These are phyloP conservation scores for Galerucella nymphaeae DNA, from an alignment of 2,888 invertebrate genomes.

Conservation along the genomic window DNA sequence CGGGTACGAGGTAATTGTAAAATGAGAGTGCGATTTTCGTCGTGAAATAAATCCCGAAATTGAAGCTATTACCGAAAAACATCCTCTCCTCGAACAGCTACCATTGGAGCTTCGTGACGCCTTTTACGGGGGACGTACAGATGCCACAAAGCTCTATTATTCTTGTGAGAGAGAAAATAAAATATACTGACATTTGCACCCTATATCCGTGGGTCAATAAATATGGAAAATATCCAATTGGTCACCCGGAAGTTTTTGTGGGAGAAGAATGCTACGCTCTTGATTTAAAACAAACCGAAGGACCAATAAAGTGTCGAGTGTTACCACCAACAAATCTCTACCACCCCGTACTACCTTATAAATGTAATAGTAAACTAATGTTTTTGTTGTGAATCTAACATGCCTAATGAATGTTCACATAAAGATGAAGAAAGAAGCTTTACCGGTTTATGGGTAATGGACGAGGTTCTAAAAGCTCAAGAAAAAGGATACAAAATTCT, in stretches of 20 bases:
- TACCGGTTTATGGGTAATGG: constrained; percentile 53
- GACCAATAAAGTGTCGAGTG: constrained; percentile 13
- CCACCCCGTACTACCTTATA: background rate
- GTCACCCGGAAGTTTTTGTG: background rate
- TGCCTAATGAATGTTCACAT: no score
- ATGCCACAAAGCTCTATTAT: constrained; percentile 19
- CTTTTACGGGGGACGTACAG: constrained; percentile 42
- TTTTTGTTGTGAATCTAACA: background rate
- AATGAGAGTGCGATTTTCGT: constrained; percentile 43
- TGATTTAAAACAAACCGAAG: background rate
- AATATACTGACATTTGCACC: constrained; percentile 43
- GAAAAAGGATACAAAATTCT: constrained; percentile 39
- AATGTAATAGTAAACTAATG: background rate
- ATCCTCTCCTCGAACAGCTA: constrained; percentile 24
- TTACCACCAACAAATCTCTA: background rate
- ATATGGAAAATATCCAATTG: constrained; percentile 13
- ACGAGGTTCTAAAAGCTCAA: constrained; percentile 54
- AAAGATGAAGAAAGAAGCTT: constrained; percentile 45
- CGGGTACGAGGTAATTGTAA: constrained; percentile 39
- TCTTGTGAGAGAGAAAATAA: constrained; percentile 40
- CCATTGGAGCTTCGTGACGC: constrained; percentile 38
- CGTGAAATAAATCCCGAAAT: constrained; percentile 19
- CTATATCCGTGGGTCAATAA: constrained; percentile 7
- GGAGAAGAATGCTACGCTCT: background rate
- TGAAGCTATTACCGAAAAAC: constrained; percentile 21